phyloP scores from a whole-genome alignment of 2,113 vertebrate species.

The Diglossa brunneiventris region DNA sequence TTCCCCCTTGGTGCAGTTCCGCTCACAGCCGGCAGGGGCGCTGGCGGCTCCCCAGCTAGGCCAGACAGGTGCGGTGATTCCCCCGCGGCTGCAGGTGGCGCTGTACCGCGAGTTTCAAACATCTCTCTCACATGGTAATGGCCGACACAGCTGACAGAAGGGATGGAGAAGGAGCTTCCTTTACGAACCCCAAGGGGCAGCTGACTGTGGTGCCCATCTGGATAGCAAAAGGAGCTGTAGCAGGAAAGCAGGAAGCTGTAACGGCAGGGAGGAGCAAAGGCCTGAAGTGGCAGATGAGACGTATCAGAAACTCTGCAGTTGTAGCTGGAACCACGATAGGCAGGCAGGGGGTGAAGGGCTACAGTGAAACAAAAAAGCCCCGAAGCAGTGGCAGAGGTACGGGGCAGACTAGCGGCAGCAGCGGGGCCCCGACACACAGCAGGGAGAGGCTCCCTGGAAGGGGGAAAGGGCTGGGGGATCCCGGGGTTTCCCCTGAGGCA shows the following conservation, averaged over 20 bases:
- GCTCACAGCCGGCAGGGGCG: background rate
- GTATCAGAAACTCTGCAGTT: background rate
- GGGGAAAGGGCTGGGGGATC: background rate
- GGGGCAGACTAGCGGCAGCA: background rate
- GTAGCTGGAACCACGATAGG: background rate
- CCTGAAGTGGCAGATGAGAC: background rate
- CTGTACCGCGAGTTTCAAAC: background rate
- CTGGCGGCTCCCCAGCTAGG: background rate
- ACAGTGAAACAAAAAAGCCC: background rate
- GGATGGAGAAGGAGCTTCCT: background rate
- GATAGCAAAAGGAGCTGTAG: background rate
- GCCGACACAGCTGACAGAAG: background rate
- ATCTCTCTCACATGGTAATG: background rate
- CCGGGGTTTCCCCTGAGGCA: background rate
- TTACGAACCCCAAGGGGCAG: too few species aligned
- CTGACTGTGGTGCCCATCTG: too few species aligned
- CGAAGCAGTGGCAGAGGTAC: too few species aligned
- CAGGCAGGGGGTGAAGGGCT: background rate
- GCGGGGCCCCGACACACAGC: rapidly evolving
- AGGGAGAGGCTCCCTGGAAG: background rate
- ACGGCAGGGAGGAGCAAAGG: background rate
- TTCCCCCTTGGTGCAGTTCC: background rate
- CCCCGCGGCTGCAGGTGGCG: background rate
- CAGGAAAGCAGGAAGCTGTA: background rate
- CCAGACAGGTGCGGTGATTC: background rate